Evolutionary conservation across 2,888 invertebrate genomes (phyloP), one percentile per base, ranked within the genome.

Genomic region (Thera obeliscata): DNA sequence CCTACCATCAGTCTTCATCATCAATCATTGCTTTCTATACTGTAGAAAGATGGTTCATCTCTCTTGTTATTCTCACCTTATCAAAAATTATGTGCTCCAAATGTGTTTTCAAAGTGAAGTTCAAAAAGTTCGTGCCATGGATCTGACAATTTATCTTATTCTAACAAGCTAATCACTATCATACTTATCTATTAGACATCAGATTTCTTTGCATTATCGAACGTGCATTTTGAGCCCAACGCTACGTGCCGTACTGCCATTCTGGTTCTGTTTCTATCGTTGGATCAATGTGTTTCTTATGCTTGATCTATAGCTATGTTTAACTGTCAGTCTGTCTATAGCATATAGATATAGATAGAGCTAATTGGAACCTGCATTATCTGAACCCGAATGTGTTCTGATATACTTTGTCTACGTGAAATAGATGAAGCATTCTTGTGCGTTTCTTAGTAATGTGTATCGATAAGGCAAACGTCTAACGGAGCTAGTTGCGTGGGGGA

Each of bases 401-500:
- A 52, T 33, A 9, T 56, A 64, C 64, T 65, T 64, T 60, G 48
- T 64, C 56, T 48, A 58, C 58, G 55, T 61, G 55, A 61, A 49
- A 55, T 56, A 54, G 41, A 50, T 65, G 54, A 52, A 61, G 54
- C 59, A 54, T 69, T 63, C 60, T 48, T 64, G 60, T 64, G 52
- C 67, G 60, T 77, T 67, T 64, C 69, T 70, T 69, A 64, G 75
- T 70, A 69, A 81, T 78, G 78, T 75, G 74, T 81, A 81, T 83
- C 81, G 83, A 87, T 81, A 86, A 82, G 81, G 83, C 82, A 84
- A 85, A 83, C 82, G 82, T 91, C 90, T 91, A 92, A 91, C 91
- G 90, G 90, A 84, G 87, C 87, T 86, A 84, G 87, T 82, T 85
- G 92, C 91, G 93, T 92, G 93, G 93, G 93, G 93, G 93, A 92